Base-by-base conservation (phyloP, 2,888 invertebrate species). In the Epiblema foenella region DNA sequence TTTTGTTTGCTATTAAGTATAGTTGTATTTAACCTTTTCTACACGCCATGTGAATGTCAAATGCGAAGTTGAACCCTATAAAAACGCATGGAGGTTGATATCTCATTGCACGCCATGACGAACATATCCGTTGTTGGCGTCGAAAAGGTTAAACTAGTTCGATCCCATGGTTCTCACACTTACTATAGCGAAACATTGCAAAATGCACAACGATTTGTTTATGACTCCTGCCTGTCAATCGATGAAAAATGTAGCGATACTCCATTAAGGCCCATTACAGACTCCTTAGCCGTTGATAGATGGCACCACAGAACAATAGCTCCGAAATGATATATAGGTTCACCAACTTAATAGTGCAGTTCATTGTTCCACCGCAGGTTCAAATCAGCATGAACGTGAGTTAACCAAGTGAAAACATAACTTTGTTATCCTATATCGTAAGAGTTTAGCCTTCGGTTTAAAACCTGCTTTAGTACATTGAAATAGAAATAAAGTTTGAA, bases 221-320 rank as follows among this genome's bases (percentile, higher is more conserved):
- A 68, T 68, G 73, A 68, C 67, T 57, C 70, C 69, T 73, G 70
- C 70, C 69, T 73, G 70, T 74, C 74, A 70, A 49, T 70, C 54
- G 67, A 29, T 71, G 71, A 66, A 75, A 75, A 72, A 64, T 58
- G 29, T 59, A 60, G 51, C 71, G 74, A 49, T 73, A 29, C 59
- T 42, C 69, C 69, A 75, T 75, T 75, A 75, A 17, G 51, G 11
- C 20, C 64, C 56, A 70, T 75, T 73, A 73, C 74, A 74, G 74
- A 58, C 74, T 71, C 66, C 73, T 74, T 71, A 71, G 57, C 71
- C 69, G 62, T 74, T 75, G 75, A 75, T 73, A 66, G 74, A 75
- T 75, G 74, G 68, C 68, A 65, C 69, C 24, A 20, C 39, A 68
- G 72, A 72, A 74, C 75, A 74, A 75, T 75, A 64, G 67, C 69